A percentile compares a stretch with the other conserved stretches of the same genome.
phyloP scores from a whole-genome alignment of 2,888 invertebrate genomes.

The Epinotia brunnichana region DNA sequence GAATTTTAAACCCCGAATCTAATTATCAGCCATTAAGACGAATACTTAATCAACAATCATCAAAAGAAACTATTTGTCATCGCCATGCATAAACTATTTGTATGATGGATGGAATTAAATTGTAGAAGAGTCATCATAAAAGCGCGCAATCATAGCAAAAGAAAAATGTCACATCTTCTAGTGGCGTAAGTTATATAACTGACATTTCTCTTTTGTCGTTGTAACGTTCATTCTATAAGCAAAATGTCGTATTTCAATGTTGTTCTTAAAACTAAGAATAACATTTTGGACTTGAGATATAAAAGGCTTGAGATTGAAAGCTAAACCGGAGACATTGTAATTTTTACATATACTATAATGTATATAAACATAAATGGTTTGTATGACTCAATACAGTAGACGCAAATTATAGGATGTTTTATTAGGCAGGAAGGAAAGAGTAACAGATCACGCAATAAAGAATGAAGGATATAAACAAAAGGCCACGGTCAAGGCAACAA shows the following conservation, averaged over 20 bases:
- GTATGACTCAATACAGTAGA: slow-evolving; percentile 49
- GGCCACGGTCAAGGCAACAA: no score
- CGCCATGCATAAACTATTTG: slow-evolving; percentile 48
- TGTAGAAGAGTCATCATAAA: slow-evolving; percentile 53
- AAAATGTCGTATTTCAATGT: not conserved
- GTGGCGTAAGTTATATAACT: not conserved
- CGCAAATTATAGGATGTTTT: slow-evolving; percentile 2
- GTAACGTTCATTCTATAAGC: not conserved
- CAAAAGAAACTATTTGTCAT: slow-evolving; percentile 61
- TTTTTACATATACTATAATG: slow-evolving; percentile 59
- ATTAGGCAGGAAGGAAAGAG: not conserved
- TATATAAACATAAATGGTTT: slow-evolving; percentile 62
- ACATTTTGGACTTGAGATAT: not conserved
- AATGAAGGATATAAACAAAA: not conserved
- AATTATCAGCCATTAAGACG: slow-evolving; percentile 52
- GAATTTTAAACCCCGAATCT: slow-evolving; percentile 32
- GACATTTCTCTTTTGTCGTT: not conserved
- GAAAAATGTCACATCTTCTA: slow-evolving; percentile 9
- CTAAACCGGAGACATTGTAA: slow-evolving; percentile 65
- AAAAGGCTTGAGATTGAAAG: slow-evolving; percentile 44
- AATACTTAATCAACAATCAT: slow-evolving; percentile 56
- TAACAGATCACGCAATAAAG: not conserved
- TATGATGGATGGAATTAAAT: slow-evolving; percentile 67
- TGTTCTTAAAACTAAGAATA: not conserved
- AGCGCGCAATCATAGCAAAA: not conserved